Conservation (phyloP, 2,888 invertebrate species). For the Amiota mariae region DNA sequence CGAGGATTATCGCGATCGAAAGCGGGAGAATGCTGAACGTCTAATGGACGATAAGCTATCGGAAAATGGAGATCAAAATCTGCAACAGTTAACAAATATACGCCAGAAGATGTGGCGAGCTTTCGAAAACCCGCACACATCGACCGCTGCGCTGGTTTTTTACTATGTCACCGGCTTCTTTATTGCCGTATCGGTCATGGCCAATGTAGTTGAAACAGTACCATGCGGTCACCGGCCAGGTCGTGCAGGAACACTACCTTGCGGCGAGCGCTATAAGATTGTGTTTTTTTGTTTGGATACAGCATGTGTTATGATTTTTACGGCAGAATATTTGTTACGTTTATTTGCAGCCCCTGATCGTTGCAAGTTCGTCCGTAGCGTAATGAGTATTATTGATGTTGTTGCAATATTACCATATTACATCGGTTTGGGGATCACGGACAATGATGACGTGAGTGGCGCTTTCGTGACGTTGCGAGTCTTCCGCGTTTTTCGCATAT, state of each 20-base stretch:
- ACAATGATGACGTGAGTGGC: conserved; percentile 98
- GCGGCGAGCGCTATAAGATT: conserved; percentile 98
- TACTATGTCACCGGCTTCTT: conserved; percentile 99
- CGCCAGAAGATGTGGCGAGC: conserved; percentile 99
- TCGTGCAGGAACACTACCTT: conserved; percentile 90
- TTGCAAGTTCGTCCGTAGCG: conserved; percentile 96
- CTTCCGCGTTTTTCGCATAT: conserved; percentile 99
- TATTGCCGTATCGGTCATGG: conserved; percentile 99
- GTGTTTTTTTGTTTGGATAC: conserved; percentile 99
- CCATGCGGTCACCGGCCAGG: conserved; percentile 79
- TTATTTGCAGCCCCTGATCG: conserved; percentile 99
- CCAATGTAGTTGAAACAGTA: conserved; percentile 96
- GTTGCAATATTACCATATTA: conserved; percentile 99
- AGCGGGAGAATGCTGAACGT: conserved; percentile 98
- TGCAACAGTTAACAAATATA: conserved; percentile 89
- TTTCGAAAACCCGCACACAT: conserved; percentile 99
- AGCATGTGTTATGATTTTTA: conserved; percentile 99
- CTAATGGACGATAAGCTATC: conserved; percentile 97
- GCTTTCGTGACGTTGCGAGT: conserved; percentile 99
- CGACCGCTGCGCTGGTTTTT: conserved; percentile 98
- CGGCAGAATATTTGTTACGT: conserved; percentile 95
- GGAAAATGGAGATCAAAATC: conserved; percentile 91
- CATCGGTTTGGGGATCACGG: conserved; percentile 96
- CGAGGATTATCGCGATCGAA: conserved; percentile 99
- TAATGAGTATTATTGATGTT: conserved; percentile 99